These are phyloP conservation scores for Coelinius sp. DNA, from an alignment of 2,888 invertebrate species.

Conservation along the genomic window DNA sequence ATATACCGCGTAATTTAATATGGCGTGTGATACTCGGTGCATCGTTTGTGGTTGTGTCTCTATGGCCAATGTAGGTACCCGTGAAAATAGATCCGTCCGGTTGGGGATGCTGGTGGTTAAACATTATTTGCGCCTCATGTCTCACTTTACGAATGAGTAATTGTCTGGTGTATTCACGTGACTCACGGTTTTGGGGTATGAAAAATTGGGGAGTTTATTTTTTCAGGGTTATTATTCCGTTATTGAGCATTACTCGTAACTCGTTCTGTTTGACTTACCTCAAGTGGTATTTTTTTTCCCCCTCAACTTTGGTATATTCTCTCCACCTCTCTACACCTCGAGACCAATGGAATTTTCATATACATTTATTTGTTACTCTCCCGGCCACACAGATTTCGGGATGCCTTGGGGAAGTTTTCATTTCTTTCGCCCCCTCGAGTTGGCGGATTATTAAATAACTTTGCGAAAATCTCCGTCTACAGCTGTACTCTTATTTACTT, in stretches of 20 bases:
- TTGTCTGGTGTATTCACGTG: background rate
- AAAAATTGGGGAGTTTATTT: conserved; percentile 7
- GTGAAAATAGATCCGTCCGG: conserved; percentile 47
- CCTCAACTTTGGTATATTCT: background rate
- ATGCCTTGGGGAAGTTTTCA: conserved; percentile 40
- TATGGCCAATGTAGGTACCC: conserved; percentile 40
- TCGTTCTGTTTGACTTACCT: background rate
- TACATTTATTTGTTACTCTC: conserved; percentile 40
- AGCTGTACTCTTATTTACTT: conserved; percentile 45
- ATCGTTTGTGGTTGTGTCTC: conserved; percentile 43
- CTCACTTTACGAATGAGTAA: conserved; percentile 34
- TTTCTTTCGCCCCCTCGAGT: conserved; percentile 36
- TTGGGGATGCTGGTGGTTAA: conserved; percentile 44
- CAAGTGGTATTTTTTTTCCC: conserved; percentile 4
- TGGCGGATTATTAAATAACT: conserved; percentile 50
- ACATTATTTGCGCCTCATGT: conserved; percentile 40
- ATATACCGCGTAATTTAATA: conserved; percentile 49
- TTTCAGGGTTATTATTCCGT: background rate
- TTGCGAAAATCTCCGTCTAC: conserved; percentile 41
- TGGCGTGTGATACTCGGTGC: conserved; percentile 45
- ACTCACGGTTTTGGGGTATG: background rate
- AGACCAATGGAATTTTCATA: conserved; percentile 38
- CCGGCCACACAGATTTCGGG: conserved; percentile 23
- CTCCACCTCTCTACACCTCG: conserved; percentile 3
- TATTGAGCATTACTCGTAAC: conserved; percentile 2